Evolutionary conservation across 2,888 invertebrate genomes (phyloP), one percentile per base, ranked within the genome.

Genomic region (Chrysodeixis includens): DNA sequence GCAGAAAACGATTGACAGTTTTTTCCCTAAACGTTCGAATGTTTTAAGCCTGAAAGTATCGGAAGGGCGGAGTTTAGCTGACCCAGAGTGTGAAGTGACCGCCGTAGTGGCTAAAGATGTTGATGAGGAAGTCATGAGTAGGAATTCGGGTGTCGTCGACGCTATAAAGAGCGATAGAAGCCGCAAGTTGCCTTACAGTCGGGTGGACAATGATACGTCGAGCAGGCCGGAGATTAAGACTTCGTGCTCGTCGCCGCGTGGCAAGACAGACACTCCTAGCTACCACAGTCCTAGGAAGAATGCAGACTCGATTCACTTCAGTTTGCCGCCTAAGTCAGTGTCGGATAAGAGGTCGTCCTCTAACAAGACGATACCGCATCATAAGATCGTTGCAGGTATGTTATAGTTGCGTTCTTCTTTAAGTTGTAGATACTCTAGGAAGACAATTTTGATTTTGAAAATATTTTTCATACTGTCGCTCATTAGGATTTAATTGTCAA

Each of bases 311-410:
- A 67, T 89, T 60, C 88, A 91, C 51, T 91, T 91, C 59, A 86
- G 75, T 65, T 74, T 91, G 69, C 86, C 89, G n/a, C 57, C 84
- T 6, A 93, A 90, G 74, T 76, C 89, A 1, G 87, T 86, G 76
- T 85, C 88, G 0, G 87, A 82, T 30, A 92, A 88, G 71, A 84
- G 84, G 12, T 77, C 88, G 8, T 55, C 79, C 0, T 79, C 79
- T 2, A 63, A 76, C 14, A 89, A 82, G 71, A 81, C 72, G 66
- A 86, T 94, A 70, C 94, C 94, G 7, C 84, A 90, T 76, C 89
- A 92, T 73, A 94, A 94, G 82, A 93, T 94, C 53, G 89, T 94
- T 53, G 91, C 94, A 88, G 94, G 94, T 94, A 80, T 68, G 62
- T 71, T n/a, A 46, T 2, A 16, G 18, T 44, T 44, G 0, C n/a